phyloP scores from a whole-genome alignment of 2,888 invertebrate genomes.

The Aphodius sticticus region DNA sequence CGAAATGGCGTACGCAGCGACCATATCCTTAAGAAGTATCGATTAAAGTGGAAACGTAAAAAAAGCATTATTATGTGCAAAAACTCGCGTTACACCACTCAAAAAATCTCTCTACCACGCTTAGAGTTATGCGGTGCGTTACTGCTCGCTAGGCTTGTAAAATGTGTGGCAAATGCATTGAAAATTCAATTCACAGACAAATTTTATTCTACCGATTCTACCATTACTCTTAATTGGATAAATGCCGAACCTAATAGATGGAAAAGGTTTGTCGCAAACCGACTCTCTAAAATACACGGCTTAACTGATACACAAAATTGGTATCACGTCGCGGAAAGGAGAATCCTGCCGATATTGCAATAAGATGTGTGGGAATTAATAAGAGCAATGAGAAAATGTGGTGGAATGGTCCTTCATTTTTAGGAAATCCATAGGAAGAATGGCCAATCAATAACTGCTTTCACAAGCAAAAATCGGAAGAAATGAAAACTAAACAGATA shows the following conservation, averaged over 20 bases:
- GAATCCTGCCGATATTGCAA: conserved; percentile 30
- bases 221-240: too few relatives aligned
- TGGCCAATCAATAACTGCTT: too few relatives aligned
- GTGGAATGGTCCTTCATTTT: conserved; percentile 17
- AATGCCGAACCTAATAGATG: conserved; percentile 19
- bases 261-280: conserved; percentile 29
- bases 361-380: conserved; percentile 10
- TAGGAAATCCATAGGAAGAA: too few relatives aligned
- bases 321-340: conserved; percentile 29
- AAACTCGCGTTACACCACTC: conserved; percentile 30
- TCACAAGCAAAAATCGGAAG: neutral
- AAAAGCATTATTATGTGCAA: conserved; percentile 16
- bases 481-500: neutral
- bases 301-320: conserved; percentile 22
- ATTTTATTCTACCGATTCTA: conserved; percentile 29
- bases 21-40: conserved; percentile 28
- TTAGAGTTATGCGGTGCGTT: too few relatives aligned
- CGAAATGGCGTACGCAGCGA: conserved; percentile 41
- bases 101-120: too few relatives aligned
- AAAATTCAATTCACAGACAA: conserved; percentile 15
- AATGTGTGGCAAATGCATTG: conserved; percentile 8
- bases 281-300: conserved; percentile 26
- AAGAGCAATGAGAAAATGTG: conserved; percentile 8
- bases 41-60: neutral
- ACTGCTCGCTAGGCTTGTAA: conserved; percentile 25